Evolutionary conservation across 1,140 invertebrate genomes (phyloP).

Genomic region (Leptopilina clavipes): DNA sequence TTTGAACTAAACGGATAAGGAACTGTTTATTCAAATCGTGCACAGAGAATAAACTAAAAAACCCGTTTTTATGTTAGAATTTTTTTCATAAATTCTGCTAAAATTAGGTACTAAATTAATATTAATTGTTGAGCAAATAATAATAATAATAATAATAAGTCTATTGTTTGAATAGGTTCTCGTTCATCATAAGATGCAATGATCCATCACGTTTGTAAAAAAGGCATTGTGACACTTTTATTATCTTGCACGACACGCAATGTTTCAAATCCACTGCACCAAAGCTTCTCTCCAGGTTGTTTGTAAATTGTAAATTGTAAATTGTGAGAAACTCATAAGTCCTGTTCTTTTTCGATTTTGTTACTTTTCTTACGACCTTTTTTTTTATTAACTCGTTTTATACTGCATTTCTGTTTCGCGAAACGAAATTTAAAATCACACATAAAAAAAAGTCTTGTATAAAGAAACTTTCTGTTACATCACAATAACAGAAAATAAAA

Average conservation of each 20-base stretch:
- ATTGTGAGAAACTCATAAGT: slow-evolving; percentile 7
- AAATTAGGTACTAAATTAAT: neutral
- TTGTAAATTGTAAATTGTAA: no score
- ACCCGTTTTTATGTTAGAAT: no score
- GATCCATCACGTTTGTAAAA: slow-evolving; percentile 6
- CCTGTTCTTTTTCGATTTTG: neutral
- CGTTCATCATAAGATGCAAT: slow-evolving; percentile 3
- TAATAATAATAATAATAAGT: neutral
- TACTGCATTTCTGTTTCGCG: neutral
- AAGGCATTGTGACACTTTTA: slow-evolving; percentile 18
- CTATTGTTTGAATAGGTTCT: neutral
- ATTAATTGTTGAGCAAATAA: neutral
- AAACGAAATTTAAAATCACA: slow-evolving; percentile 1
- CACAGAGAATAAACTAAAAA: no score
- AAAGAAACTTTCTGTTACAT: neutral
- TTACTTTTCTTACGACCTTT: slow-evolving; percentile 15
- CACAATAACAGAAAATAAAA: no score
- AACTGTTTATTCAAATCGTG: no score
- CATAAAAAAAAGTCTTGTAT: neutral
- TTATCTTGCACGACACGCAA: slow-evolving; percentile 21
- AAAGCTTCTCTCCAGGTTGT: neutral
- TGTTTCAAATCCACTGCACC: neutral
- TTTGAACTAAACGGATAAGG: no score
- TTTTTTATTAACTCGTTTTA: neutral
- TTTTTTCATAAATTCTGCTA: neutral